phyloP scores from a whole-genome alignment of 2,113 vertebrate genomes.

The Takifugu bimaculatus region DNA sequence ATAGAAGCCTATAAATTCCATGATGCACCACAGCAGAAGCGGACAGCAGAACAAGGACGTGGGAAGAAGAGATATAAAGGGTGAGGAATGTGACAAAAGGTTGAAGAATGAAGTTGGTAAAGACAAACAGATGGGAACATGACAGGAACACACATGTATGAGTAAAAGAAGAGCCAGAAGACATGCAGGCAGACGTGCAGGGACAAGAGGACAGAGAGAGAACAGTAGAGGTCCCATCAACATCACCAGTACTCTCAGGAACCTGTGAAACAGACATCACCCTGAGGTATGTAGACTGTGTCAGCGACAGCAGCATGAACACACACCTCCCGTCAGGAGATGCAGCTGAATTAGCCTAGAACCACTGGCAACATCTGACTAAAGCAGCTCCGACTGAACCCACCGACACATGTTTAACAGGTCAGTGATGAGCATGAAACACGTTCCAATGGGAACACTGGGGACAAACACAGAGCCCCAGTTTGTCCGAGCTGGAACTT shows the following conservation, averaged over 20 bases:
- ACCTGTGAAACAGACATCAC: background rate
- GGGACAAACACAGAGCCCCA: too few relatives aligned
- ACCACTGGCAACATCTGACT: too few relatives aligned
- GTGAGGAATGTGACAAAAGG: constrained; percentile 8
- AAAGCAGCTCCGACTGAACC: too few relatives aligned
- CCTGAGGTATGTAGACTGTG: too few relatives aligned
- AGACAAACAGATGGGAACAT: background rate
- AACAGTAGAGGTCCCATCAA: background rate
- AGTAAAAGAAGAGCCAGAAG: background rate
- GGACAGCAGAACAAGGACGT: background rate
- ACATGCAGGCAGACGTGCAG: background rate
- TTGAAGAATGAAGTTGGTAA: background rate
- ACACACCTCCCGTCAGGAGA: too few relatives aligned
- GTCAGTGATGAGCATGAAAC: too few relatives aligned
- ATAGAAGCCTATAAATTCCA: constrained; percentile 86
- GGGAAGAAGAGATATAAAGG: background rate
- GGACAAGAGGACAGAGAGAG: background rate
- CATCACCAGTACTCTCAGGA: too few relatives aligned
- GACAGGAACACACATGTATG: background rate
- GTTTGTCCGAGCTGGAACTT: too few relatives aligned
- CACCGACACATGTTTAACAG: too few relatives aligned
- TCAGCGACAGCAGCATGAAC: too few relatives aligned
- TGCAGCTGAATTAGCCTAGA: too few relatives aligned
- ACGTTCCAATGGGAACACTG: too few relatives aligned
- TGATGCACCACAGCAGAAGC: constrained; percentile 35